A percentile compares a stretch with the other conserved stretches of the same genome.
phyloP scores from a whole-genome alignment of 2,888 invertebrate species.

The Lysandra coridon region DNA sequence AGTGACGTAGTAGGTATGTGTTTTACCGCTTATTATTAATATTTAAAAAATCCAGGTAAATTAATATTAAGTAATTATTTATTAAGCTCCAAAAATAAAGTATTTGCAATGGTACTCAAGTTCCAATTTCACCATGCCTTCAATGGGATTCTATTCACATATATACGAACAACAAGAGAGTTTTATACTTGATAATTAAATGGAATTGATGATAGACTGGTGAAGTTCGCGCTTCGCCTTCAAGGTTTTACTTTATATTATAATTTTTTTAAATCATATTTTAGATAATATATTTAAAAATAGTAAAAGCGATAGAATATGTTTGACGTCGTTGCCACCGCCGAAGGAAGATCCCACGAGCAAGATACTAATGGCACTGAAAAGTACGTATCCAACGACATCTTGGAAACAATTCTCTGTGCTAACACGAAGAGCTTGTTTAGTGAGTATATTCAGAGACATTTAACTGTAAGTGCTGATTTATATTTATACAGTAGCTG shows the following conservation, averaged over 20 bases:
- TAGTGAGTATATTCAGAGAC: constrained; percentile 52
- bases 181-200: no score
- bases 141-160: no score
- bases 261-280: constrained; percentile 33
- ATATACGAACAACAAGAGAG: no score
- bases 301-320: constrained; percentile 57
- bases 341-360: constrained; percentile 67
- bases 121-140: no score
- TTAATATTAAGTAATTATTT: no score
- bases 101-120: no score
- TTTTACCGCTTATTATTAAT: background rate
- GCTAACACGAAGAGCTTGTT: constrained; percentile 62
- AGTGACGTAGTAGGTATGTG: constrained; percentile 59
- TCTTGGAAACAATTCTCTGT: constrained; percentile 68
- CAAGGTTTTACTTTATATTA: background rate
- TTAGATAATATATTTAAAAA: constrained; percentile 53
- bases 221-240: no score
- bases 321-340: constrained; percentile 61
- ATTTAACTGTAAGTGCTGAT: background rate
- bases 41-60: no score
- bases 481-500: no score
- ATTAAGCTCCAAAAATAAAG: no score
- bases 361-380: constrained; percentile 66
- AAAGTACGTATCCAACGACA: constrained; percentile 69
- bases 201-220: no score